These are phyloP conservation scores for Muscicapa adusta DNA, from an alignment of 2,113 vertebrate genomes.

Conservation along the genomic window DNA sequence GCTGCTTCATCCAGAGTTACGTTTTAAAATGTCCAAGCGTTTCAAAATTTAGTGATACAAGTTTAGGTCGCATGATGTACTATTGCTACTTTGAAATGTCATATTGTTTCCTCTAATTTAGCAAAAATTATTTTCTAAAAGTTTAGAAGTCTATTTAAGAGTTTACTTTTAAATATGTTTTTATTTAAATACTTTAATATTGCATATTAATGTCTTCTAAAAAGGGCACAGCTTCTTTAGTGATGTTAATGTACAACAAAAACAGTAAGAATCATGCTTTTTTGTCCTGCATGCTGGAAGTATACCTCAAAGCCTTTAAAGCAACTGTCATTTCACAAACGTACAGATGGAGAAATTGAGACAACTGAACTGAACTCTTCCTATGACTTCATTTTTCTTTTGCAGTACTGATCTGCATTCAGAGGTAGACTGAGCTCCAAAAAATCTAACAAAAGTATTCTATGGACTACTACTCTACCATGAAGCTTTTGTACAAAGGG, in stretches of 20 bases:
- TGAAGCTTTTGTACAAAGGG: background rate
- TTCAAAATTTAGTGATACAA: background rate
- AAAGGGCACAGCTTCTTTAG: background rate
- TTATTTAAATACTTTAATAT: background rate
- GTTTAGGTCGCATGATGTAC: background rate
- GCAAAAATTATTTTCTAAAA: background rate
- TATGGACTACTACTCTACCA: background rate
- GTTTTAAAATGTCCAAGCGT: background rate
- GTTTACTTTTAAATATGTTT: background rate
- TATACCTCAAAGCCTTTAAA: background rate
- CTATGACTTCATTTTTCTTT: background rate
- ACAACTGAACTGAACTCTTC: background rate
- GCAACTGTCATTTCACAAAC: background rate
- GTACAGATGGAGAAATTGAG: background rate
- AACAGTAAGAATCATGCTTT: background rate
- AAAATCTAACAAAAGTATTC: background rate
- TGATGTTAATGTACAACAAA: background rate
- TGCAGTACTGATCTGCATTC: background rate
- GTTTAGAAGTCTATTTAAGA: no score
- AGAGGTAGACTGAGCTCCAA: background rate
- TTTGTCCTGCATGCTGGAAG: background rate
- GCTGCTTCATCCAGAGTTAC: background rate
- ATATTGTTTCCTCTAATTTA: background rate
- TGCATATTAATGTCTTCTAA: background rate
- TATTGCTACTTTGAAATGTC: background rate